Percentiles rank a stretch among this genome's conserved stretches.
phyloP scores from a whole-genome alignment of 2,797 vertebrate genomes.

The Gambelia wislizenii region DNA sequence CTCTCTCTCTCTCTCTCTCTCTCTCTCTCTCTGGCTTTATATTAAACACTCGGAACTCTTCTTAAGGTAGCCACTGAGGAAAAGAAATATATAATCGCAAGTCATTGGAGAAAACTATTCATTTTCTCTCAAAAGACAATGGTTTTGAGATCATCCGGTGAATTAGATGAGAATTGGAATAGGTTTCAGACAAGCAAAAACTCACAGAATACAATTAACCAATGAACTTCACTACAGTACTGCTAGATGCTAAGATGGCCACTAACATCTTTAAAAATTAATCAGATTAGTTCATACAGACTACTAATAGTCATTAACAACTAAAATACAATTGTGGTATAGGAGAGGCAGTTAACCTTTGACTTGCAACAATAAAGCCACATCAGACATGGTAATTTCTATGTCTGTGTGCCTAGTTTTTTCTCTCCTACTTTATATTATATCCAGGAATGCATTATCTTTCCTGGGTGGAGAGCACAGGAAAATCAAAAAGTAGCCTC shows the following conservation, averaged over 20 bases:
- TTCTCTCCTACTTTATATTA: slow-evolving; percentile 33
- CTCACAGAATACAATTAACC: slow-evolving; percentile 14
- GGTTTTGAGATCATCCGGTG: background rate
- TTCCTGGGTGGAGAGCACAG: slow-evolving; percentile 49
- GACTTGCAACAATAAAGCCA: slow-evolving; percentile 19
- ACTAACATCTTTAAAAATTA: background rate
- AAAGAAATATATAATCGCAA: background rate
- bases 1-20: too few relatives aligned
- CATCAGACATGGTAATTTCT: background rate
- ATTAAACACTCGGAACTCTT: background rate
- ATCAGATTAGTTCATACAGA: slow-evolving; percentile 2
- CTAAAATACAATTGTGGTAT: background rate
- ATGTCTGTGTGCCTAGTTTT: background rate
- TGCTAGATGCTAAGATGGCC: background rate
- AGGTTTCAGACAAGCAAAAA: background rate
- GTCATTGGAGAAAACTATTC: background rate
- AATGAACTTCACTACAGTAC: background rate
- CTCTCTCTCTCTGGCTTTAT: too few relatives aligned
- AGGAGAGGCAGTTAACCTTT: background rate
- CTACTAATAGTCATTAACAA: slow-evolving; percentile 17
- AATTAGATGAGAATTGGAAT: background rate
- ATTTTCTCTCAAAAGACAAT: background rate
- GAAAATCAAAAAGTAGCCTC: slow-evolving; percentile 63
- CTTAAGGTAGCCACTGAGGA: background rate
- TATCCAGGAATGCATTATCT: slow-evolving; percentile 15